Evolutionary conservation across 2,888 invertebrate genomes (phyloP), one percentile per base, ranked within the genome.

Genomic region (Drosophila atripex): DNA sequence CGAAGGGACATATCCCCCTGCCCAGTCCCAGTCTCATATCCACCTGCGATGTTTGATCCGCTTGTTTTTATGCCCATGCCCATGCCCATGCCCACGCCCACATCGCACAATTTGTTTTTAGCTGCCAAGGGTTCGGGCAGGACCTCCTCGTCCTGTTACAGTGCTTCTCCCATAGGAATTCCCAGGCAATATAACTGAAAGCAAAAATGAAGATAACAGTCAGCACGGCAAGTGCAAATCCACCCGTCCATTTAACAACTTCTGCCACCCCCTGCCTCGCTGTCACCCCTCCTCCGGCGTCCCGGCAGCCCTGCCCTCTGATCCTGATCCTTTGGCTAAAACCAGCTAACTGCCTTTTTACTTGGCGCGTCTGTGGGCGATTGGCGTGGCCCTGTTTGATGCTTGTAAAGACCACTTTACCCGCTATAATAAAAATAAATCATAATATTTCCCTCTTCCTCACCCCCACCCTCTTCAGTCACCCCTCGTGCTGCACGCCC

Each of bases 381-480:
- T 65, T 73, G 58, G 73, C 39, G 54, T 54, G 65, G 30, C 85
- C 76, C 79, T 77, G 87, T 78, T 88, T 84, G 87, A 86, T 84
- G 87, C 88, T 87, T 88, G 86, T 90, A 89, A 90, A 88, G 82
- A 90, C 89, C 87, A 88, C 90, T 90, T 90, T 90, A 90, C 89
- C 89, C 86, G 89, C 86, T 89, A 77, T 89, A 90, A 89, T 88
- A 89, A 90, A 90, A 91, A 90, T 90, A 90, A 90, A 91, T 90
- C 91, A 90, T 90, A 91, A 91, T 90, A 90, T 84, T 84, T 85
- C 85, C 72, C 54, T 54, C 49, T 21, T 53, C 35, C 53, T 64
- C 49, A 9, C 47, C 53, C 75, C 71, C 21, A 21, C 21, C 21
- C 21, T 69, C 80, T n/a, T n/a, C 60, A 35, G 35, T 50, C 38